Percentiles rank a stretch among this genome's conserved stretches.
Evolutionary conservation across 2,888 invertebrate genomes (phyloP).

Genomic region (Phasia obesa): DNA sequence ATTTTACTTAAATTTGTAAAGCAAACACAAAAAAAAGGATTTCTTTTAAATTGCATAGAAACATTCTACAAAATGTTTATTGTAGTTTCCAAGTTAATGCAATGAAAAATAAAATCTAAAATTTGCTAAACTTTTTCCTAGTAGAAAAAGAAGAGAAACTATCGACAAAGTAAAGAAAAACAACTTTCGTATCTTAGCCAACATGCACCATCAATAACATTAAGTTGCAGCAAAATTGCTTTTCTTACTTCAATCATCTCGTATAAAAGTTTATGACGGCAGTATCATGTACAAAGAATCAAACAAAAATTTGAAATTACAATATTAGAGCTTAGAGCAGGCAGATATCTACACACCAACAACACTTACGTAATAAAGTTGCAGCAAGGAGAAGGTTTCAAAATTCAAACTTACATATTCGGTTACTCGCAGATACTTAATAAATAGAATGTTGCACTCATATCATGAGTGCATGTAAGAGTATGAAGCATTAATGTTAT

Average conservation of each 20-base stretch:
- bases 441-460: neutral
- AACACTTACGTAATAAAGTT: slow-evolving; percentile 1
- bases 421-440: neutral
- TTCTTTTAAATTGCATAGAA: neutral
- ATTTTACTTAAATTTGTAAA: too few species aligned
- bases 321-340: slow-evolving; percentile 26
- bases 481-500: slow-evolving; percentile 17
- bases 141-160: neutral
- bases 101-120: neutral
- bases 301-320: slow-evolving; percentile 39
- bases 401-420: slow-evolving; percentile 1
- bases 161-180: neutral
- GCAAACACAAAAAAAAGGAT: too few species aligned
- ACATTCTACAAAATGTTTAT: slow-evolving; percentile 40
- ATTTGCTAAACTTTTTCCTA: neutral
- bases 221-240: slow-evolving; percentile 43
- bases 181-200: neutral
- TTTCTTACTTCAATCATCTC: slow-evolving; percentile 56
- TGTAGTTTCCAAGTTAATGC: slow-evolving; percentile 15
- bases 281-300: slow-evolving; percentile 32
- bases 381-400: slow-evolving; percentile 3
- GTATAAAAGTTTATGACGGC: slow-evolving; percentile 24
- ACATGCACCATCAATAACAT: slow-evolving; percentile 39
- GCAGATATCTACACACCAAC: neutral
- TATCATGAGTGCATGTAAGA: neutral